These are phyloP conservation scores for Procambarus clarkii DNA, from an alignment of 1,140 invertebrate genomes.

Conservation along the genomic window DNA sequence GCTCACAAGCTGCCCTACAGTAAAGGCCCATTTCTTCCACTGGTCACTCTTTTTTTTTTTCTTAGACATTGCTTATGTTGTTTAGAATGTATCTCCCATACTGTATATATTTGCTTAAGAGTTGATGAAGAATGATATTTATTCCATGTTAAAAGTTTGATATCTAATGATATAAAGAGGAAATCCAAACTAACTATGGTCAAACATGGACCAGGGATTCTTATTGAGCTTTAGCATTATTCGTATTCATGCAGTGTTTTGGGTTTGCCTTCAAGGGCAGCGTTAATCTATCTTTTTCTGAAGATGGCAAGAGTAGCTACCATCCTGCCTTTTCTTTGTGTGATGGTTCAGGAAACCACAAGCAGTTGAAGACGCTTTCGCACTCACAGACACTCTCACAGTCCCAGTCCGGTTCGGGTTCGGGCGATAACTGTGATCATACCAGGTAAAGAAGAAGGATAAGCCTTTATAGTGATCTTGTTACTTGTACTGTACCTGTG, in stretches of 20 bases:
- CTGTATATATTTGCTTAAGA: not conserved
- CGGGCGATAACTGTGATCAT: constrained; percentile 63
- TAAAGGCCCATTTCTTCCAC: not conserved
- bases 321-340: constrained; percentile 18
- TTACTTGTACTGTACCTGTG: too few species aligned
- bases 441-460: constrained; percentile 44
- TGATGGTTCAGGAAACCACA: constrained; percentile 45
- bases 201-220: not conserved
- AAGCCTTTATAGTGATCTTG: not conserved
- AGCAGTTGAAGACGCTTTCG: constrained; percentile 53
- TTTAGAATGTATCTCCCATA: not conserved
- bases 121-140: not conserved
- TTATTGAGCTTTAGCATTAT: not conserved
- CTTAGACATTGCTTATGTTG: not conserved
- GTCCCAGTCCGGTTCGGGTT: constrained; percentile 59
- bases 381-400: constrained; percentile 52
- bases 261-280: constrained; percentile 1
- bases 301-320: constrained; percentile 23
- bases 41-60: not conserved
- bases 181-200: not conserved
- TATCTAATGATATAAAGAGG: not conserved
- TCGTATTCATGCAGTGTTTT: not conserved
- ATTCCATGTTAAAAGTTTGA: not conserved
- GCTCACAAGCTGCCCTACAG: not conserved
- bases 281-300: constrained; percentile 13